phyloP scores from a whole-genome alignment of 35 echinoderm and acorn worm species.

The Heliocidaris erythrogramma region DNA sequence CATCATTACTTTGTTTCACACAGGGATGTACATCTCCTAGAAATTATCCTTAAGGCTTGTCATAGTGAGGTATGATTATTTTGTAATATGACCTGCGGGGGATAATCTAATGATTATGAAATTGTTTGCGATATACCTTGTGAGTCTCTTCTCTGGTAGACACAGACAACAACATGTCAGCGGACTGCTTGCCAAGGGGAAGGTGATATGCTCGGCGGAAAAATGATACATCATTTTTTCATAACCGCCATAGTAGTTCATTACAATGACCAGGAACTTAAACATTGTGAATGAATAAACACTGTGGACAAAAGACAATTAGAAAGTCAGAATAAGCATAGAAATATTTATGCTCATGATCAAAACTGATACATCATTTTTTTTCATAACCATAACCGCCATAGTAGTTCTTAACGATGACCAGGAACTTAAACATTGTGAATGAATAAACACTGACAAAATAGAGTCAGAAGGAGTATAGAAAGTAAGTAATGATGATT shows the following conservation, averaged over 20 bases:
- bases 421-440: constrained; percentile 43
- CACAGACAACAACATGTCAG: constrained; percentile 25
- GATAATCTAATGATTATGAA: no score
- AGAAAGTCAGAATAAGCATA: not conserved
- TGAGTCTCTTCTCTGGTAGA: constrained; percentile 36
- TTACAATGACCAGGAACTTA: constrained; percentile 37
- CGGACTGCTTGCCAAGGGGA: constrained; percentile 26
- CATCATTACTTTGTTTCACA: no score
- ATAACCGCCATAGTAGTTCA: constrained; percentile 53
- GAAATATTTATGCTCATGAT: no score
- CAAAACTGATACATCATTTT: no score
- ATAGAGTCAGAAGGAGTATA: not conserved
- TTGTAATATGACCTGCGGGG: no score
- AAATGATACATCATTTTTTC: constrained; percentile 29
- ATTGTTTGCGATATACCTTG: not conserved
- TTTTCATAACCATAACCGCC: not conserved
- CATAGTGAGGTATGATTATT: no score
- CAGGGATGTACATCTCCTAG: no score
- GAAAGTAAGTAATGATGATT: no score
- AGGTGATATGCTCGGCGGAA: not conserved
- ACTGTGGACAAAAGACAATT: not conserved
- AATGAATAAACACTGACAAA: not conserved
- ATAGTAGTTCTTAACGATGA: constrained; percentile 37
- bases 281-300: constrained; percentile 42
- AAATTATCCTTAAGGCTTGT: no score